Evolutionary conservation across 2,888 invertebrate species (phyloP).

Genomic region (Erynnis tages): DNA sequence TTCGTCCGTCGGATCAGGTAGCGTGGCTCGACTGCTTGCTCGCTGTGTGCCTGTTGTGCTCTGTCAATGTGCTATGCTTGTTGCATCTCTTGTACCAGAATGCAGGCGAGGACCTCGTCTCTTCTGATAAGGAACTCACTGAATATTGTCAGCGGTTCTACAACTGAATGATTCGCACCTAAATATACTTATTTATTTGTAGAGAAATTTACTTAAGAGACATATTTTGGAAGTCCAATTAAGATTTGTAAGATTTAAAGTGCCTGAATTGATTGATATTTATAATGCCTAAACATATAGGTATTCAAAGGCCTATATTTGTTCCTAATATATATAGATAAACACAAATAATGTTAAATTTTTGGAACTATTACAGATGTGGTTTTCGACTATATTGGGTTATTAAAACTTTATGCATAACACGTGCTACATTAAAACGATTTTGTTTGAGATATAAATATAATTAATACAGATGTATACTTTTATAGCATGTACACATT

Average conservation of each 20-base stretch:
- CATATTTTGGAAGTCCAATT: too few relatives aligned
- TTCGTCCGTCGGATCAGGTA: conserved; percentile 89
- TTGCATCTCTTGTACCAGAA: conserved; percentile 80
- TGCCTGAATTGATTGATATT: conserved; percentile 6
- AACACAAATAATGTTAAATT: background rate
- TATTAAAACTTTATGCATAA: background rate
- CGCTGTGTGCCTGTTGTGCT: conserved; percentile 85
- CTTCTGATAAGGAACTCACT: conserved; percentile 60
- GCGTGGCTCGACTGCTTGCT: conserved; percentile 87
- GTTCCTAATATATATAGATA: conserved; percentile 6
- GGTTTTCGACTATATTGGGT: background rate
- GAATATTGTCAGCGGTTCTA: conserved; percentile 59
- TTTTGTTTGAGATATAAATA: conserved; percentile 1
- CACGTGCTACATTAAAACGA: conserved; percentile 2
- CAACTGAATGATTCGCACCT: conserved; percentile 17
- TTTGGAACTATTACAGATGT: background rate
- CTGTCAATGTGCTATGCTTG: conserved; percentile 84
- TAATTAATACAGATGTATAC: background rate
- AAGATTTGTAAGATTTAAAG: conserved; percentile 9
- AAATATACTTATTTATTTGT: too few relatives aligned
- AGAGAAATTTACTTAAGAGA: background rate
- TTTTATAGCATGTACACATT: conserved; percentile 17
- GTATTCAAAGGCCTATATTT: background rate
- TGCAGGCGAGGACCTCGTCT: conserved; percentile 46
- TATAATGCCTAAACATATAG: background rate